These are phyloP conservation scores for Cichladusa arquata DNA, from an alignment of 2,113 vertebrate genomes.

Conservation along the genomic window DNA sequence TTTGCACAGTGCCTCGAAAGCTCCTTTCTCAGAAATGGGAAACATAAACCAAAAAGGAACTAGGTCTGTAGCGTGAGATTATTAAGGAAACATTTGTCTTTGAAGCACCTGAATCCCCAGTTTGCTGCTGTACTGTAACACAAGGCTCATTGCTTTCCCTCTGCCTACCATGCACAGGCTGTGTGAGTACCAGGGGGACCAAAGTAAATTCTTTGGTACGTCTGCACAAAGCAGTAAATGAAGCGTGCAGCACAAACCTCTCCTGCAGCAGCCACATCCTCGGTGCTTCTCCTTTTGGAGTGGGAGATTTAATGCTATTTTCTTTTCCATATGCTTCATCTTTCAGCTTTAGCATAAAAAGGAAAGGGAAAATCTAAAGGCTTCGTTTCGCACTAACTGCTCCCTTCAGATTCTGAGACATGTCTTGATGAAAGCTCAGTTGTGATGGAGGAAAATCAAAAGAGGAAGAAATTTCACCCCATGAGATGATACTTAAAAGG, in stretches of 20 bases:
- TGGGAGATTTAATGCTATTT: constrained; percentile 9
- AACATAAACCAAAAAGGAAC: not conserved
- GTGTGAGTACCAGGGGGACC: not conserved
- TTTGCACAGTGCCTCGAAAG: not conserved
- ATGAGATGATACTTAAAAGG: not conserved
- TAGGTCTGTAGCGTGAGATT: not conserved
- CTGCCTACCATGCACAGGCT: not conserved
- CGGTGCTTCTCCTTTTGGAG: not conserved
- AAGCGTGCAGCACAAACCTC: constrained; percentile 15
- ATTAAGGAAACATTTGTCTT: not conserved
- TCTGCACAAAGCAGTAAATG: constrained; percentile 62
- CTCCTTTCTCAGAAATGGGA: not conserved
- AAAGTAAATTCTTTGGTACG: constrained; percentile 43
- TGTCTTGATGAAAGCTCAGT: constrained; percentile 13
- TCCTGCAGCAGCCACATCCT: not conserved
- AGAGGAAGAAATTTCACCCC: not conserved
- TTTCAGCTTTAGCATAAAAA: not conserved
- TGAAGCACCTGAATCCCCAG: not conserved
- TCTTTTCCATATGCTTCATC: constrained; percentile 8
- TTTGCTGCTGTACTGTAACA: not conserved
- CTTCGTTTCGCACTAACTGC: not conserved
- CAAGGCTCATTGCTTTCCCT: not conserved
- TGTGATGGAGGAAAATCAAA: constrained; percentile 34
- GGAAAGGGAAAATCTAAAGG: not conserved
- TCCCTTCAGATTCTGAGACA: not conserved